These are phyloP conservation scores for Struthidea cinerea DNA, from an alignment of 2,113 vertebrate species.

Conservation along the genomic window DNA sequence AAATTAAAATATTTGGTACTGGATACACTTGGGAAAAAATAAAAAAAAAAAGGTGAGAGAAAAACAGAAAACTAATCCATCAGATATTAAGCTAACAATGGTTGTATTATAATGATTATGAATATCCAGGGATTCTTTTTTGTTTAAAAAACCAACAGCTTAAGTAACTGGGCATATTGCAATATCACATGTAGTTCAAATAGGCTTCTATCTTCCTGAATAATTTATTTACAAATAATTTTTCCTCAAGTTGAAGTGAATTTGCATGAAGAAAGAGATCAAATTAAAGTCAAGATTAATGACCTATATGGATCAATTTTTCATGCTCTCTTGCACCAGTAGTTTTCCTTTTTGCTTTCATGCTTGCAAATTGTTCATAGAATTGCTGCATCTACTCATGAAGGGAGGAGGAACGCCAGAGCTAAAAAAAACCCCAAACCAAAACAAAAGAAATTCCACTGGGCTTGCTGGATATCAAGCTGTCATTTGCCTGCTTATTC, in stretches of 20 bases:
- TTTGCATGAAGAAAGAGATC: neutral
- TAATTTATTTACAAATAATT: neutral
- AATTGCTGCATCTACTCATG: neutral
- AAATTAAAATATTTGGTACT: neutral
- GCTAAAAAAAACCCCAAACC: neutral
- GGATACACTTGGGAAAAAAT: neutral
- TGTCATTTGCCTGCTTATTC: neutral
- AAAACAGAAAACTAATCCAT: neutral
- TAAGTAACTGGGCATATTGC: neutral
- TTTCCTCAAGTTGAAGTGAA: neutral
- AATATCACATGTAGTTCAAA: neutral
- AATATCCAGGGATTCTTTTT: neutral
- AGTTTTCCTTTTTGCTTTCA: neutral
- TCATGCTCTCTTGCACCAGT: neutral
- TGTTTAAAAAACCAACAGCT: neutral
- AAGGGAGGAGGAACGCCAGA: neutral
- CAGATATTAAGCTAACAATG: neutral
- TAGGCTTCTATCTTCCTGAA: neutral
- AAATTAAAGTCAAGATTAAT: neutral
- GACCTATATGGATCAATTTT: neutral
- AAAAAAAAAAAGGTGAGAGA: neutral
- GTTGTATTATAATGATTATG: neutral
- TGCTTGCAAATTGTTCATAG: neutral
- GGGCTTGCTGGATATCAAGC: neutral
- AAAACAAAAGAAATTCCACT: neutral